Conservation (phyloP, 1,140 invertebrate genomes). For the Zaprionus kolodkinae region DNA sequence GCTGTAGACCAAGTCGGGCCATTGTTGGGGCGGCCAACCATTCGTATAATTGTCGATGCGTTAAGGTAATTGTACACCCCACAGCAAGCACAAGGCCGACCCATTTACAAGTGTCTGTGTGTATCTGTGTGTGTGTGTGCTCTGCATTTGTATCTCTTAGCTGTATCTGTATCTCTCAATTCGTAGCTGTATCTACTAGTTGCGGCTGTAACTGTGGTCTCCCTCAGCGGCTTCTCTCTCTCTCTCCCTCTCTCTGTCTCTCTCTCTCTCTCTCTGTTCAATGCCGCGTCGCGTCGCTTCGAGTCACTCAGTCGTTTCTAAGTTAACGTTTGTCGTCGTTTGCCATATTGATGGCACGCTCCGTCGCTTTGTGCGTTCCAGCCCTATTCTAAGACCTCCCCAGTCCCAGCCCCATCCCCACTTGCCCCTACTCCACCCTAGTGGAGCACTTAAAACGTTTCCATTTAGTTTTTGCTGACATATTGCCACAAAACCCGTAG, state of each 20-base stretch:
- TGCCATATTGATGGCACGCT: conserved; percentile 79
- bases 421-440: not conserved
- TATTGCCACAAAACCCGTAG: conserved; percentile 33
- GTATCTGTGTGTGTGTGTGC: not conserved
- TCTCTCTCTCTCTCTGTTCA: conserved; percentile 52
- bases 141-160: conserved; percentile 12
- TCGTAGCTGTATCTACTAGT: conserved; percentile 32
- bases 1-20: conserved; percentile 11
- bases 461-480: conserved; percentile 58
- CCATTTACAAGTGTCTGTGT: conserved; percentile 40
- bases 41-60: conserved; percentile 84
- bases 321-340: conserved; percentile 77
- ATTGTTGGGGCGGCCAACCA: conserved; percentile 70
- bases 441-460: conserved; percentile 64
- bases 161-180: not conserved
- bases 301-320: conserved; percentile 73
- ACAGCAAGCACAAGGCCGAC: conserved; percentile 49
- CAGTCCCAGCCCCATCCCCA: too few species aligned
- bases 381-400: conserved; percentile 10
- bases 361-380: conserved; percentile 53
- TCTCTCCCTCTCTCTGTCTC: not conserved
- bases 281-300: conserved; percentile 53
- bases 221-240: not conserved
- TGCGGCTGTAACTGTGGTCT: conserved; percentile 4
- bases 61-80: conserved; percentile 84